Base-by-base conservation (phyloP, 1,140 invertebrate genomes). In the Oreohelix idahoensis region DNA sequence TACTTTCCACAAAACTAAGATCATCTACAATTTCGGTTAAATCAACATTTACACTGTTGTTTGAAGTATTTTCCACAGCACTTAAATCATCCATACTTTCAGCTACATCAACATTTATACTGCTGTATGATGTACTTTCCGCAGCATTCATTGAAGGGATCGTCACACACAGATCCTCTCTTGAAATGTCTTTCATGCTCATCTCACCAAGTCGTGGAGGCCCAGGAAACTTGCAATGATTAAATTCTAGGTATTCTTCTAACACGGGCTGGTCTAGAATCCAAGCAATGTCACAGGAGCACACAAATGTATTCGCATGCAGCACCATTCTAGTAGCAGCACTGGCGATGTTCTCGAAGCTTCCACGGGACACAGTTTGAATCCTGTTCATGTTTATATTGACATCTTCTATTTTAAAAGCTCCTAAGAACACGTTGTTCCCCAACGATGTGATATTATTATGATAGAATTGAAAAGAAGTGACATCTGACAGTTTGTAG, bases 251-350 rank as follows among this genome's bases (percentile, higher is more conserved):
- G 29, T 36, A 77, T n/a, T 49, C 42, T 26, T 58, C 5, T 36
- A 77, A 53, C 4, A 36, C n/a, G 38, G 51, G 29, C 10, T 4
- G n/a, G 35, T 63, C 58, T 29, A 66, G 36, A 1, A 79, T 38
- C 79, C 79, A 81, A 32, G 79, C 36, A 8, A 81, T 45, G 79
- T 49, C 35, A 35, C 79, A 81, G 1, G 79, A 42, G 29, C 79
- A 81, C 11, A 26, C 63, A 71, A 81, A 81, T 17, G 45, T 51
- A 42, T 81, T 81, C 1, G n/a, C 32, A 11, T 45, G 1, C 20
- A 81, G 4, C 23, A 20, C 38, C 36, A 71, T 29, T n/a, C 39
- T 70, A 15, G 4, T 35, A 0, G n/a, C 35, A 32, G 79, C 39
- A 0, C 5, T 29, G 29, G 42, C 63, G 32, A 71, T 32, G n/a